Evolutionary conservation across 1,140 invertebrate genomes (phyloP).

Genomic region (Nephila pilipes): DNA sequence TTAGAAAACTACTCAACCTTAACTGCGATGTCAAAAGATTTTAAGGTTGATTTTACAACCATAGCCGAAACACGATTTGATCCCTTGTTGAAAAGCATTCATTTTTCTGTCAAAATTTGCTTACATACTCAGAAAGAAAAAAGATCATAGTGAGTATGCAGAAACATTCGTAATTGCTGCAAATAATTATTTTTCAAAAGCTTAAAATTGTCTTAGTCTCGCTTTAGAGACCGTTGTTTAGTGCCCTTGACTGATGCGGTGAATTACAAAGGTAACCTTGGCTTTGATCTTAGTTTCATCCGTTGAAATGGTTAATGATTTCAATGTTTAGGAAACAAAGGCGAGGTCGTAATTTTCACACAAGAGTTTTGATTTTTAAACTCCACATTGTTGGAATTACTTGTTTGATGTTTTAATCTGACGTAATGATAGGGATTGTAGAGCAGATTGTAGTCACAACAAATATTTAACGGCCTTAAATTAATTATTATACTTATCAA

Average conservation of each 20-base stretch:
- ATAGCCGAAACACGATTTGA: background rate
- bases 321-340: background rate
- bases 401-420: too few relatives aligned
- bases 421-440: too few relatives aligned
- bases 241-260: background rate
- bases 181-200: conserved; percentile 7
- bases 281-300: conserved; percentile 38
- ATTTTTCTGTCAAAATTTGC: background rate
- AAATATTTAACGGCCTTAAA: too few relatives aligned
- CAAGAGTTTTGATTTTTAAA: background rate
- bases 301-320: background rate
- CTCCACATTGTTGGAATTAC: too few relatives aligned
- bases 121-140: background rate
- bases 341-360: background rate
- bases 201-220: conserved; percentile 13
- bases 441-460: too few relatives aligned
- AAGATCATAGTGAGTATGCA: background rate
- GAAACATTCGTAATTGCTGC: background rate
- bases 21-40: background rate
- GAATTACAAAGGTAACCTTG: background rate
- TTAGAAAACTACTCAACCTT: background rate
- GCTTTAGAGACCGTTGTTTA: background rate
- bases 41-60: background rate
- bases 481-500: too few relatives aligned
- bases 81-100: background rate